Evolutionary conservation across 2,888 invertebrate genomes (phyloP).

Genomic region (Nemapogon koenigi): DNA sequence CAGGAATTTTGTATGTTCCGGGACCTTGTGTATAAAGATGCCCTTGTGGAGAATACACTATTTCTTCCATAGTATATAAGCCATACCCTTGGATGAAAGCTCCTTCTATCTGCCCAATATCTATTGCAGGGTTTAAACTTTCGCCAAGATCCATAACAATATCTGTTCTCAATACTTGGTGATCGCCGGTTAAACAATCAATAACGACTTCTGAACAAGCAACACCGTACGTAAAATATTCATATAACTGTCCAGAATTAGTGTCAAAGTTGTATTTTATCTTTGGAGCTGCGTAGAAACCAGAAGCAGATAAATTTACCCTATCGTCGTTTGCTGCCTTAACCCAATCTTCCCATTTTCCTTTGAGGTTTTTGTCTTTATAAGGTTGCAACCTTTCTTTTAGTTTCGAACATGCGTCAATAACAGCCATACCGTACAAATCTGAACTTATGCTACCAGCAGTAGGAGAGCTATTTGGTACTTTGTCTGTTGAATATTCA

Average conservation of each 20-base stretch:
- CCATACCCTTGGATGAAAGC: slow-evolving; percentile 90
- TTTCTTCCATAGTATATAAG: slow-evolving; percentile 81
- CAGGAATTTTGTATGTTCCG: slow-evolving; percentile 86
- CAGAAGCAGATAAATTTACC: slow-evolving; percentile 75
- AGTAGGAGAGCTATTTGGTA: slow-evolving; percentile 82
- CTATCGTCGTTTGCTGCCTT: slow-evolving; percentile 71
- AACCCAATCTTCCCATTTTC: slow-evolving; percentile 83
- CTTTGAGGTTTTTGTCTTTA: slow-evolving; percentile 69
- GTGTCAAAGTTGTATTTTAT: slow-evolving; percentile 68
- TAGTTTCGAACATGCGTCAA: slow-evolving; percentile 74
- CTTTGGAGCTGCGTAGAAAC: slow-evolving; percentile 74
- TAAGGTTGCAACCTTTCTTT: slow-evolving; percentile 71
- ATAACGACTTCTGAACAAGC: slow-evolving; percentile 86
- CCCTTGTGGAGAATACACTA: slow-evolving; percentile 77
- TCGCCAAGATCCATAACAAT: slow-evolving; percentile 92
- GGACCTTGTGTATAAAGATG: slow-evolving; percentile 78
- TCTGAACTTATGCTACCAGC: slow-evolving; percentile 82
- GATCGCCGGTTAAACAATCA: slow-evolving; percentile 87
- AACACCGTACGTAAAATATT: slow-evolving; percentile 82
- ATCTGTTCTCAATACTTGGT: slow-evolving; percentile 80
- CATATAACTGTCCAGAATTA: slow-evolving; percentile 71
- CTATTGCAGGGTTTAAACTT: slow-evolving; percentile 89
- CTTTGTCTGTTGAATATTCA: slow-evolving; percentile 81
- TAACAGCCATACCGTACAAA: slow-evolving; percentile 81
- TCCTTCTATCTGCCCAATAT: slow-evolving; percentile 91